These are phyloP conservation scores for Aradus depressus DNA, from an alignment of 2,888 invertebrate genomes.

Conservation along the genomic window DNA sequence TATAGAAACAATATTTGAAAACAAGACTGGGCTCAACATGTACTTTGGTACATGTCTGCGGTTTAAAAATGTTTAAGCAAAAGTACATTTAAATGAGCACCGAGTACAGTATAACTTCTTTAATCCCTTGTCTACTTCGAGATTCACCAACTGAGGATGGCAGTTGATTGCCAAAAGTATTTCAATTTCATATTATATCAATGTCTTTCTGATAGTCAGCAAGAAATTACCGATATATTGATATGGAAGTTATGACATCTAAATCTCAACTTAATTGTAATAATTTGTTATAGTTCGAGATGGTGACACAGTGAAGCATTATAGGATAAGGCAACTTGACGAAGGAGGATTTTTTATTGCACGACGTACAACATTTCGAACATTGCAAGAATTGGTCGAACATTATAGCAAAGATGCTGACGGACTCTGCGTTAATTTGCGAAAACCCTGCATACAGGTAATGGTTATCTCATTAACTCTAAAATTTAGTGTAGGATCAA, in stretches of 20 bases:
- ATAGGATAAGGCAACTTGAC: conserved; percentile 95
- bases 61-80: not conserved
- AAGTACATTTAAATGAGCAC: not conserved
- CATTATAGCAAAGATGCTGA: conserved; percentile 97
- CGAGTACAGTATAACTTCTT: no score
- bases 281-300: conserved; percentile 67
- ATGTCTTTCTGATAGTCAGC: no score
- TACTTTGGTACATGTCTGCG: no score
- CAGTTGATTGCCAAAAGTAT: no score
- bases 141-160: no score
- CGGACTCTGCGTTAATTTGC: conserved; percentile 93
- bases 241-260: not conserved
- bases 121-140: no score
- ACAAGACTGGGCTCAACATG: no score
- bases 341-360: conserved; percentile 99
- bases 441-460: conserved; percentile 89
- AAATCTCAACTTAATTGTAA: not conserved
- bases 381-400: conserved; percentile 91
- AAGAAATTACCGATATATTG: no score
- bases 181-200: no score
- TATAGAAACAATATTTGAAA: no score
- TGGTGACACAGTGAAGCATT: conserved; percentile 98
- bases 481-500: no score
- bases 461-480: not conserved
- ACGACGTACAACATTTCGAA: conserved; percentile 91